Evolutionary conservation across 2,888 invertebrate genomes (phyloP), one percentile per base, ranked within the genome.

Genomic region (Dynastes maya): DNA sequence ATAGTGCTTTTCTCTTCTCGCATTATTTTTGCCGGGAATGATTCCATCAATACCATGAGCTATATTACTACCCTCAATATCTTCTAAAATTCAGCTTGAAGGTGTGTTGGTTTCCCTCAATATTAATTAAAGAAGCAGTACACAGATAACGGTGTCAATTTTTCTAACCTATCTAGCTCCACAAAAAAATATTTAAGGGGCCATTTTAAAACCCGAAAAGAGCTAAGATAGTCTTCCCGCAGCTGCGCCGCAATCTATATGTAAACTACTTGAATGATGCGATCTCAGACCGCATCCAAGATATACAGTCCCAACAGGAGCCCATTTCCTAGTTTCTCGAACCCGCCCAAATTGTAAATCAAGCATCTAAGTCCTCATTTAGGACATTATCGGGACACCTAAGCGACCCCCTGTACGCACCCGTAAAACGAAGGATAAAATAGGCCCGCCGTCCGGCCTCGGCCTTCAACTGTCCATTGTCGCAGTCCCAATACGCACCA

Each of bases 291-390:
- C 70, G 51, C 70, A 53, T 53, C 49, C 70, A 32, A 53, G 13
- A 29, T 70, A 70, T 27, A 49, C 51, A 53, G n/a, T n/a, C 22
- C 32, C 11, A 27, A n/a, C 32, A 8, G 8, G 8, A 8, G 27
- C 1, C 32, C 6, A n/a, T 4, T 13, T 45, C 22, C n/a, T 64
- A 5, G 40, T 45, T 67, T 32, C 53, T 29, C 51, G 29, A 5
- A 37, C 58, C 58, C 9, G 40, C 27, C 58, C 16, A 53, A 71
- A 64, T 78, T 72, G 78, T 78, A 78, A 78, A 78, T 78, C 78
- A 78, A 71, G 64, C 49, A 49, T 63, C 78, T 78, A 78, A 78
- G 78, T 78, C 78, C 71, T 70, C 78, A 71, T 78, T 71, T 72
- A 61, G 78, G 51, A 71, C 72, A 78, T 78, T 78, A 78, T 78